Base-by-base conservation (phyloP, 2,888 invertebrate genomes). In the Pheosia tremula region DNA sequence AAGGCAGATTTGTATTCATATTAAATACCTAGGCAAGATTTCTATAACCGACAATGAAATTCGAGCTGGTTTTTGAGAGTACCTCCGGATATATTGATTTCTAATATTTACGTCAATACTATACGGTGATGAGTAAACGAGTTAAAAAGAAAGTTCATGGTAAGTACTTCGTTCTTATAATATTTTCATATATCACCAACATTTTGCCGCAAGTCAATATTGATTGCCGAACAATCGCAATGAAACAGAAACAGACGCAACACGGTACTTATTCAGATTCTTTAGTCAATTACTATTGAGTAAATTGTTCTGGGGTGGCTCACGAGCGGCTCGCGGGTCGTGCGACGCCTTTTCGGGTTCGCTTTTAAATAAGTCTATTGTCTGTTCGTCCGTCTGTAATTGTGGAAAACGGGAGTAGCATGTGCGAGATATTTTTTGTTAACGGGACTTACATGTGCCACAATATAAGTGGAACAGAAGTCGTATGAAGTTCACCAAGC, bases 201-300 rank as follows among this genome's bases (percentile, higher is more conserved):
- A 45, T 45, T 47, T 47, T 3, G 5, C n/a, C 47, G 11, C 47
- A 47, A 47, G 11, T 47, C 4, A 8, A 43, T 3, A 6, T 9
- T 7, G 7, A 7, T 9, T 5, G n/a, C 47, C 3, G 47, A 5
- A n/a, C 11, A 11, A n/a, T n/a, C n/a, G 61, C 56, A 60, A 58
- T 57, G 56, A 56, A 57, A 50, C 56, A 70, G 71, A 68, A 69
- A 63, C 68, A 60, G 62, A 64, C 52, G 68, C 67, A 60, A 54
- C 73, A 77, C 74, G 68, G 82, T 83, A 80, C 83, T 86, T 87
- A 89, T 88, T 88, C 88, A 86, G 88, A 88, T 87, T 75, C 75
- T 78, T 79, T 81, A 76, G 85, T 88, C 90, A 90, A 90, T 90
- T 90, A 89, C 88, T 84, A 85, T 79, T 80, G 84, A 88, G 87